Conservation (phyloP, 2,113 vertebrate species). For the Quiscalus mexicanus region DNA sequence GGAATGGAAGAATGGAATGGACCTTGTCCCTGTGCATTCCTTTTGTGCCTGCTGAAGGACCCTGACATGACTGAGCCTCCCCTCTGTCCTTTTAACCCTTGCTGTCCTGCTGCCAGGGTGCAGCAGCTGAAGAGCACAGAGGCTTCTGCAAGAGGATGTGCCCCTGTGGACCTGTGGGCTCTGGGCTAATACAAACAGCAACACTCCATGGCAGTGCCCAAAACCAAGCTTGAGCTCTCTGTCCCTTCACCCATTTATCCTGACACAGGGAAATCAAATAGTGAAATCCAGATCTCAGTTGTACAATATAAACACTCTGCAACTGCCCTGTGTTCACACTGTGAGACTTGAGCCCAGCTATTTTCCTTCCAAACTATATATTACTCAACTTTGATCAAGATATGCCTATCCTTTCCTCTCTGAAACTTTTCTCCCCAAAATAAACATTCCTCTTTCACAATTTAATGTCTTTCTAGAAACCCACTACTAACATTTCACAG, state of each 20-base stretch:
- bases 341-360: neutral
- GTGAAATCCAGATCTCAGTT: neutral
- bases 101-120: neutral
- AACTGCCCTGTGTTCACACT: neutral
- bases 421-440: neutral
- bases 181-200: neutral
- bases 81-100: too few relatives aligned
- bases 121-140: neutral
- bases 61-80: neutral
- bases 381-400: neutral
- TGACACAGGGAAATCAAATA: neutral
- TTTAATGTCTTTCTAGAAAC: neutral
- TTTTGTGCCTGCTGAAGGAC: neutral
- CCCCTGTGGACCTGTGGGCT: neutral
- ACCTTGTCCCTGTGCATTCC: neutral
- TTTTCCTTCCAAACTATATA: neutral
- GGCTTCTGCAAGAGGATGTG: neutral
- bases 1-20: too few relatives aligned
- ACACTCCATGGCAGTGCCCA: neutral
- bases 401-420: neutral
- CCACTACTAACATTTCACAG: neutral
- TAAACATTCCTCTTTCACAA: neutral
- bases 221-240: neutral
- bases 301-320: neutral
- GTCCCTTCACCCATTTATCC: neutral